Percentiles rank a stretch among this genome's conserved stretches.
phyloP scores from a whole-genome alignment of 2,888 invertebrate species.

The Temnothorax unifasciatus region DNA sequence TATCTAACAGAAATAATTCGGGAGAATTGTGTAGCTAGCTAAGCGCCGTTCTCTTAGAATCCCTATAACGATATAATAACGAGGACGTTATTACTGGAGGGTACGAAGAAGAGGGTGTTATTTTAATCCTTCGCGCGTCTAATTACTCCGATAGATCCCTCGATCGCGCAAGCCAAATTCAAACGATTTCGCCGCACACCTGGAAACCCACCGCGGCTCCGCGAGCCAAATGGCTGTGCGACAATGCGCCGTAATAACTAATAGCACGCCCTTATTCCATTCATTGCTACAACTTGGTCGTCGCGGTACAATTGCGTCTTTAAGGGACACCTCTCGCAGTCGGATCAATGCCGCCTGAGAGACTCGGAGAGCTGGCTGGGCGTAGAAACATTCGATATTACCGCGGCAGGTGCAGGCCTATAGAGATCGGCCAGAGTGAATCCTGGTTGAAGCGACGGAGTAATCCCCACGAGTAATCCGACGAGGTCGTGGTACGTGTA shows the following conservation, averaged over 20 bases:
- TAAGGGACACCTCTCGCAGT: slow-evolving; percentile 26
- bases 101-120: neutral
- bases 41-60: slow-evolving; percentile 1
- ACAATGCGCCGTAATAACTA: slow-evolving; percentile 43
- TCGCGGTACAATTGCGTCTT: slow-evolving; percentile 42
- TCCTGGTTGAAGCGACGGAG: slow-evolving; percentile 24
- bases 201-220: slow-evolving; percentile 1
- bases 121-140: slow-evolving; percentile 31
- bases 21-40: neutral
- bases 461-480: slow-evolving; percentile 43
- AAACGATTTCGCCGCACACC: slow-evolving; percentile 26
- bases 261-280: slow-evolving; percentile 42
- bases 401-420: neutral
- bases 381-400: slow-evolving; percentile 24
- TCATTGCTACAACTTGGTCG: slow-evolving; percentile 42
- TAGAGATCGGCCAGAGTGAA: slow-evolving; percentile 27
- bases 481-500: slow-evolving; percentile 38
- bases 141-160: slow-evolving; percentile 5
- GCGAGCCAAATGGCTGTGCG: slow-evolving; percentile 26
- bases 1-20: neutral
- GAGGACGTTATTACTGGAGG: neutral
- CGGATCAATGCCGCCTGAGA: slow-evolving; percentile 37
- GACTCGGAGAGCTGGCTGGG: no score
- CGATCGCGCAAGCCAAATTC: slow-evolving; percentile 16
- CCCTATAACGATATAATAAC: neutral